phyloP scores from a whole-genome alignment of 2,113 vertebrate species.

The Rynchops niger region DNA sequence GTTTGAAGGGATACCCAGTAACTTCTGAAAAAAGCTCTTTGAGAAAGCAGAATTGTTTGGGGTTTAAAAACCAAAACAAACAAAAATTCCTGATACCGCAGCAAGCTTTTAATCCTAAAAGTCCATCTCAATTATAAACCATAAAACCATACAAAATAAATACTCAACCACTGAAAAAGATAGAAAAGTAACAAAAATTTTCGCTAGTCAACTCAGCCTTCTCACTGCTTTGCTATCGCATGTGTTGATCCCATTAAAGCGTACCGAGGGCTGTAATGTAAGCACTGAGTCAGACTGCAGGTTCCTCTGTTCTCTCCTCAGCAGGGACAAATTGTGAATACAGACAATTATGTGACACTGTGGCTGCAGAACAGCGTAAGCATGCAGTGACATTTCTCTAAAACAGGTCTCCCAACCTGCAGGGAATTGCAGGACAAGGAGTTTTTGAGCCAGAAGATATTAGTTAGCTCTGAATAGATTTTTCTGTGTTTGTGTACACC shows the following conservation, averaged over 20 bases:
- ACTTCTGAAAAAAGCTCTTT: neutral
- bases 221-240: neutral
- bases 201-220: neutral
- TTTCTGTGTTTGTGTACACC: neutral
- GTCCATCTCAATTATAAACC: neutral
- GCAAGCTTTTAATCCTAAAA: neutral
- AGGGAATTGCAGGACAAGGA: neutral
- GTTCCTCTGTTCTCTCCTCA: neutral
- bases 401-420: no score
- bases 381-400: neutral
- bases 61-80: neutral
- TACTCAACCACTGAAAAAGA: neutral
- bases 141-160: neutral
- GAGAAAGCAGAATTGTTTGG: neutral
- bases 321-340: no score
- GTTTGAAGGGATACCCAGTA: neutral
- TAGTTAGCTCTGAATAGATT: neutral
- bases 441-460: neutral
- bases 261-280: rapidly evolving
- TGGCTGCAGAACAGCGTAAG: neutral
- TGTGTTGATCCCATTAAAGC: neutral
- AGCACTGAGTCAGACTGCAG: neutral
- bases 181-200: neutral
- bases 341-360: no score
- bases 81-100: neutral